phyloP scores from a whole-genome alignment of 2,113 vertebrate genomes.

The Scopus umbretta region DNA sequence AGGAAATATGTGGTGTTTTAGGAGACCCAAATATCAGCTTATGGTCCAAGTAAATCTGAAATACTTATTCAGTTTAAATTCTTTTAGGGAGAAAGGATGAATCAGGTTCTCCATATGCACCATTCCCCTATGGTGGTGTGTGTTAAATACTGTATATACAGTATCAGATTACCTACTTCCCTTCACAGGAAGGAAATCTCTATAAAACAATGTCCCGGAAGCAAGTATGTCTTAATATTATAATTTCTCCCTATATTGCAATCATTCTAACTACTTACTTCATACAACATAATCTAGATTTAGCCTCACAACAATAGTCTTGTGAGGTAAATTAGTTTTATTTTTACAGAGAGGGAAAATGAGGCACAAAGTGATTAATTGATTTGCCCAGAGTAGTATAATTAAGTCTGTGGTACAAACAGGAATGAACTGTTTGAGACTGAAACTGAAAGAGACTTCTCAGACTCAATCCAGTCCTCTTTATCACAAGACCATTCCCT shows the following conservation, averaged over 20 bases:
- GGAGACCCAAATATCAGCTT: constrained; percentile 41
- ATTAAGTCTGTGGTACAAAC: background rate
- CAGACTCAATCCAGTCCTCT: background rate
- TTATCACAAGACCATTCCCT: constrained; percentile 4
- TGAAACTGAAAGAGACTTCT: background rate
- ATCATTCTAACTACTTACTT: background rate
- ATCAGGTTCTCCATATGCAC: background rate
- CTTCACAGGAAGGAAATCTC: background rate
- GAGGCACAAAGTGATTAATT: background rate
- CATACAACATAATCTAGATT: background rate
- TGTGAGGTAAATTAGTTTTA: background rate
- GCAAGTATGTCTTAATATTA: background rate
- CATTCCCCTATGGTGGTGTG: background rate
- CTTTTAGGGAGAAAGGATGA: background rate
- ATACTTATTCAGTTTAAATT: background rate
- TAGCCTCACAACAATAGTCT: background rate
- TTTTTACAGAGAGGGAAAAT: background rate
- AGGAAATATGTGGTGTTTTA: constrained; percentile 51
- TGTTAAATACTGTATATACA: background rate
- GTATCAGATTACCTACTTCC: background rate
- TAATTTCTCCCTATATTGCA: background rate
- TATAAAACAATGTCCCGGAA: background rate
- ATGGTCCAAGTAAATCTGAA: background rate
- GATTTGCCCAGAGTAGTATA: background rate
- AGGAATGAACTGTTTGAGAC: background rate